These are phyloP conservation scores for Thermophis baileyi DNA, from an alignment of 2,113 vertebrate species.

Conservation along the genomic window DNA sequence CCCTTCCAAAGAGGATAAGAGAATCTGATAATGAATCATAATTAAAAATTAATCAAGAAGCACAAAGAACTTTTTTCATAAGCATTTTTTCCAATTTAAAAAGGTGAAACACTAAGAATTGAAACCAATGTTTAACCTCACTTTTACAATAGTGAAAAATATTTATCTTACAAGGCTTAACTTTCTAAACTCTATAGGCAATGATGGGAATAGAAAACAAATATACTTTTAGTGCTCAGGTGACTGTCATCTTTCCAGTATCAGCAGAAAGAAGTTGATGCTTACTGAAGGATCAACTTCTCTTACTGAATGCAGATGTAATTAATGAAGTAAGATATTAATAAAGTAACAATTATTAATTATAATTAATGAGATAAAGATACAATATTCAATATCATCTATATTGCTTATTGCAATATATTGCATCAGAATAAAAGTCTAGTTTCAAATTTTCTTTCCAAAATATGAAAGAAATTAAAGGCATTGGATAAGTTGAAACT, in stretches of 20 bases:
- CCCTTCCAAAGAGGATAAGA: background rate
- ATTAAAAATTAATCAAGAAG: background rate
- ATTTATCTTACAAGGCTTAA: slow-evolving; percentile 47
- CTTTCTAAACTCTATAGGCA: slow-evolving; percentile 8
- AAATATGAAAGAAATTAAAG: background rate
- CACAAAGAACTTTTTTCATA: slow-evolving; percentile 18
- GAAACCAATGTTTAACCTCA: slow-evolving; percentile 10
- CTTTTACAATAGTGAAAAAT: slow-evolving; percentile 58
- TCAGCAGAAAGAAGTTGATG: background rate
- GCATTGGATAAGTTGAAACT: background rate
- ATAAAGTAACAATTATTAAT: background rate
- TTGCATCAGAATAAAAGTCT: background rate
- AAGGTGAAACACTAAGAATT: slow-evolving; percentile 17
- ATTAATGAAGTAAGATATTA: background rate
- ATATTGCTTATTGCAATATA: too few relatives aligned
- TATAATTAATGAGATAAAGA: background rate
- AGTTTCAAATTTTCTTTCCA: background rate
- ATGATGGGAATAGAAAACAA: slow-evolving; percentile 4
- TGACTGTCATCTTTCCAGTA: background rate
- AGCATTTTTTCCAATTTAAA: slow-evolving; percentile 26
- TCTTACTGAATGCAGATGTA: background rate
- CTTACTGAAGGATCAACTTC: background rate
- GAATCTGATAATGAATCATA: background rate
- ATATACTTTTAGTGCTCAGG: background rate
- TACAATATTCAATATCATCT: background rate